Percentiles rank a stretch among this genome's conserved stretches.
Evolutionary conservation across 2,888 invertebrate species (phyloP).

Genomic region (Dyspetes luteomarginatus): DNA sequence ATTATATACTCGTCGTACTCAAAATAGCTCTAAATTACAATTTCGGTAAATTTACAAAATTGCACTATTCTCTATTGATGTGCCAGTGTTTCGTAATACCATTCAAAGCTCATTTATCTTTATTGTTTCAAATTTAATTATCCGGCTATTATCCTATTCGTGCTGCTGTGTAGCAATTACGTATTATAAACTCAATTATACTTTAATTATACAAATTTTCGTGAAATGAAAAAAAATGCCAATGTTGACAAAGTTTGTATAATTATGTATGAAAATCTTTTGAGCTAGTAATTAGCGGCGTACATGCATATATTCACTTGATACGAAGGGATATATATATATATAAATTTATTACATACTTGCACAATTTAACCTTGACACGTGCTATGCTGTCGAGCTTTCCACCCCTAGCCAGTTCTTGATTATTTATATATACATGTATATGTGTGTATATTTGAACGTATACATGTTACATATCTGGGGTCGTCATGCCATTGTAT

Average conservation of each 20-base stretch:
- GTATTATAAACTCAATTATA: background rate
- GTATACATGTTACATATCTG: background rate
- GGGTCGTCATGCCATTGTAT: background rate
- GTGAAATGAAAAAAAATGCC: background rate
- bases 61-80: background rate
- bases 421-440: background rate
- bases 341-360: background rate
- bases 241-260: background rate
- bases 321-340: background rate
- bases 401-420: background rate
- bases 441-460: background rate
- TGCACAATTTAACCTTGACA: background rate
- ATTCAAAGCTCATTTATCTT: background rate
- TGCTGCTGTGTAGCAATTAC: background rate
- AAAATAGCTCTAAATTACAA: constrained; percentile 24
- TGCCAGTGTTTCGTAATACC: too few species aligned
- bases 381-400: background rate
- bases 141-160: background rate
- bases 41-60: constrained; percentile 41
- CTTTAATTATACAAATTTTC: background rate
- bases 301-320: background rate
- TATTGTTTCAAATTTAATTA: constrained; percentile 15
- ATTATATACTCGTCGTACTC: constrained; percentile 27
- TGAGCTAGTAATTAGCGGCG: background rate
- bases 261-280: too few species aligned